Conservation (phyloP, 2,888 invertebrate genomes). For the Eupithecia subumbrata region DNA sequence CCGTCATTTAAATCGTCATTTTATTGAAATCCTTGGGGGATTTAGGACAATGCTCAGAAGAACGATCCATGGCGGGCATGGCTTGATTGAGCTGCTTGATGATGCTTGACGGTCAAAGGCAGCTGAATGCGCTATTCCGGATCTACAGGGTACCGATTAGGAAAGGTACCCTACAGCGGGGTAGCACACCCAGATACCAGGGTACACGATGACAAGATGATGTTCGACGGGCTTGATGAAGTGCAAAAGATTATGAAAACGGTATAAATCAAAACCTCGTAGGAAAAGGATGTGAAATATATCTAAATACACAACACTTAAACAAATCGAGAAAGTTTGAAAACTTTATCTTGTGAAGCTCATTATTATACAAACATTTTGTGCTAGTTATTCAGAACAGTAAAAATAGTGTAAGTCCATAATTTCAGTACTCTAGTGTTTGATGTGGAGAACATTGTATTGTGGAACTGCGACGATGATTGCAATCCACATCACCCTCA, state of each 20-base stretch:
- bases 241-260: background rate
- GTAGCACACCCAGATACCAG: slow-evolving; percentile 26
- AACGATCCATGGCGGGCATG: too few relatives aligned
- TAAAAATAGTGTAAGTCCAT: background rate
- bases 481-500: too few relatives aligned
- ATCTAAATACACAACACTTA: too few relatives aligned
- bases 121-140: slow-evolving; percentile 38
- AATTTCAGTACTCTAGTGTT: background rate
- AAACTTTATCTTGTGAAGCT: background rate
- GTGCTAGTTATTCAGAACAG: background rate
- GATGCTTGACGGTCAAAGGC: too few relatives aligned
- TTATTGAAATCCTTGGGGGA: background rate
- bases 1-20: background rate
- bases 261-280: background rate
- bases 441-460: background rate
- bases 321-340: background rate
- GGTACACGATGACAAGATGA: background rate
- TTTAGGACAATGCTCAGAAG: too few relatives aligned
- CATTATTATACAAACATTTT: background rate
- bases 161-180: slow-evolving; percentile 39
- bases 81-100: background rate
- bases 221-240: background rate
- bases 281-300: background rate
- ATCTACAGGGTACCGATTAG: slow-evolving; percentile 42
- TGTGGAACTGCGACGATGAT: background rate